phyloP scores from a whole-genome alignment of 2,888 invertebrate species.

The Meteorus cinctellus region DNA sequence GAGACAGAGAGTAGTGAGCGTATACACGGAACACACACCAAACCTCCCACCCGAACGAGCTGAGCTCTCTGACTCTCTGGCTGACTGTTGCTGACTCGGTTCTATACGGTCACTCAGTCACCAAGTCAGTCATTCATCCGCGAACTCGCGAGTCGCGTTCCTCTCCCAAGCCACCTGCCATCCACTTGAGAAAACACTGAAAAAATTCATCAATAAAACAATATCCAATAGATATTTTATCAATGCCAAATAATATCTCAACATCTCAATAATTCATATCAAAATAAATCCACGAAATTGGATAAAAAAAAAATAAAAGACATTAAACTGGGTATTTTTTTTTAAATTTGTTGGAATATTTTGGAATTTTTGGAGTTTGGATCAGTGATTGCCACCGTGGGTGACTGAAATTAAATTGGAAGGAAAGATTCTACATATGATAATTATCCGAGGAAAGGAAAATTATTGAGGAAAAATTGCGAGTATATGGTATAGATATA shows the following conservation, averaged over 20 bases:
- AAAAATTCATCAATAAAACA: too few relatives aligned
- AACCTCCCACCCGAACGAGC: constrained; percentile 40
- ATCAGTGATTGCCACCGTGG: not conserved
- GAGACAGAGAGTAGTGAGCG: constrained; percentile 22
- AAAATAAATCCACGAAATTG: not conserved
- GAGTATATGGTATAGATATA: constrained; percentile 2
- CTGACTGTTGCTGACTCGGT: constrained; percentile 29
- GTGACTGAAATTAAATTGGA: not conserved
- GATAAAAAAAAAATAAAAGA: not conserved
- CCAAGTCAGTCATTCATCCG: constrained; percentile 56
- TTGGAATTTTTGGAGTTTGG: not conserved
- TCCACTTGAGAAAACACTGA: not conserved
- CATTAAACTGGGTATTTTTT: too few relatives aligned
- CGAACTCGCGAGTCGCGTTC: constrained; percentile 41
- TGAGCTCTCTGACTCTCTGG: constrained; percentile 22
- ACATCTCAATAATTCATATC: too few relatives aligned
- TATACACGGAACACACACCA: constrained; percentile 19
- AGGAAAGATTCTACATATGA: not conserved
- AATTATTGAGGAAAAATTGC: constrained; percentile 1
- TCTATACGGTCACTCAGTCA: constrained; percentile 55
- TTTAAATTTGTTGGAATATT: not conserved
- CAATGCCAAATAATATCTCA: too few relatives aligned
- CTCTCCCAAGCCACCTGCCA: constrained; percentile 4
- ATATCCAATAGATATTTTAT: too few relatives aligned
- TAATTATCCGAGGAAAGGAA: not conserved